phyloP scores from a whole-genome alignment of 2,797 vertebrate species.

The Amblyraja radiata region DNA sequence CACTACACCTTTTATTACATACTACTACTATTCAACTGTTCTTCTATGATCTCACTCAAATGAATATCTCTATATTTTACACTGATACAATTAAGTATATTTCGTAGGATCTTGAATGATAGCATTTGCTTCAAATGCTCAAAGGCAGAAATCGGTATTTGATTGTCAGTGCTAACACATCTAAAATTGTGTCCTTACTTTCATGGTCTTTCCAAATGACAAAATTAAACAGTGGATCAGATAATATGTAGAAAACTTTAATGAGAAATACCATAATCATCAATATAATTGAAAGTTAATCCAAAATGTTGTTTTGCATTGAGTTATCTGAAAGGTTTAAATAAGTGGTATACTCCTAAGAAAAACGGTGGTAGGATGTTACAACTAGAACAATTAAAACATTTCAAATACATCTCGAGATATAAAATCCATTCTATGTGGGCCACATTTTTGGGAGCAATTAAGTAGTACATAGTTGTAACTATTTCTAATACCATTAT shows the following conservation, averaged over 20 bases:
- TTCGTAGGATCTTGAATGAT: background rate
- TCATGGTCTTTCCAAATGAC: background rate
- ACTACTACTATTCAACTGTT: background rate
- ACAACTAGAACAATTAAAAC: background rate
- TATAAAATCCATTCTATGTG: background rate
- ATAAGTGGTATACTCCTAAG: background rate
- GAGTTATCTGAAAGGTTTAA: background rate
- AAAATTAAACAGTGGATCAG: background rate
- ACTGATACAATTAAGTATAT: background rate
- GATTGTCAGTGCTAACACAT: background rate
- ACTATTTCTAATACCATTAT: background rate
- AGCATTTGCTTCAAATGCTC: background rate
- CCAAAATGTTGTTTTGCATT: background rate
- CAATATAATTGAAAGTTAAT: background rate
- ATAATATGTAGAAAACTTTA: background rate
- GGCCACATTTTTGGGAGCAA: background rate
- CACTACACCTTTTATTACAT: background rate
- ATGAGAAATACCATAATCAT: background rate
- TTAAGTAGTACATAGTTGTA: background rate
- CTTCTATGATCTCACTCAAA: background rate
- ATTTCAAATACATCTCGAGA: background rate
- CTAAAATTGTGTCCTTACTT: background rate
- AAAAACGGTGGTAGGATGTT: background rate
- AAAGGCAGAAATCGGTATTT: background rate
- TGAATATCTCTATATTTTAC: background rate